phyloP scores from a whole-genome alignment of 2,888 invertebrate species.

The Drosophila phalerata region DNA sequence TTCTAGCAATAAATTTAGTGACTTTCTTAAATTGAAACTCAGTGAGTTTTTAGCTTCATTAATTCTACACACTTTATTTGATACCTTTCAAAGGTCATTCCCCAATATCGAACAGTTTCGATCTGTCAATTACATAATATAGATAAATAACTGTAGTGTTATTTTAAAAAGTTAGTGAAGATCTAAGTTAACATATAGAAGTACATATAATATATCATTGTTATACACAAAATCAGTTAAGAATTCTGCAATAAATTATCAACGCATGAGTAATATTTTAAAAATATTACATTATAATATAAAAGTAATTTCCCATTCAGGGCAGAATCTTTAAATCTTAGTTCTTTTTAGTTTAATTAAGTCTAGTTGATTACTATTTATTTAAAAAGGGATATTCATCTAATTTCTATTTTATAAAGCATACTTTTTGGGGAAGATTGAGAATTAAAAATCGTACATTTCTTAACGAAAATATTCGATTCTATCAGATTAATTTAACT shows the following conservation, averaged over 20 bases:
- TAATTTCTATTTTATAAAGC: neutral
- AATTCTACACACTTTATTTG: neutral
- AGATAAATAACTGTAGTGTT: neutral
- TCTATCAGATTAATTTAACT: neutral
- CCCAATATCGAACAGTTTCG: constrained; percentile 41
- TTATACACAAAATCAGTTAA: constrained; percentile 4
- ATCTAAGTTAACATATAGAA: constrained; percentile 4
- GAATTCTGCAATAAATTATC: neutral
- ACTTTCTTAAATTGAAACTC: neutral
- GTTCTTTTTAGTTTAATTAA: neutral
- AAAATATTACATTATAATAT: neutral
- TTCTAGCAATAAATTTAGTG: neutral
- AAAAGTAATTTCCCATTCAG: neutral
- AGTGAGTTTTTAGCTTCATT: neutral
- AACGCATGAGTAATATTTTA: neutral
- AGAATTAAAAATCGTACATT: neutral
- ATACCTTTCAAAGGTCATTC: constrained; percentile 41
- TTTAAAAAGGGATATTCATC: no score
- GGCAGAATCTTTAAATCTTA: neutral
- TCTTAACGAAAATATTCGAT: neutral
- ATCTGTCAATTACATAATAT: constrained; percentile 43
- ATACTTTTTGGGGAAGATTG: neutral
- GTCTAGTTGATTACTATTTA: neutral
- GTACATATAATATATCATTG: constrained; percentile 19
- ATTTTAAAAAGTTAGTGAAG: constrained; percentile 15